Conservation (phyloP, 2,888 invertebrate species). For the Erebia epiphron region DNA sequence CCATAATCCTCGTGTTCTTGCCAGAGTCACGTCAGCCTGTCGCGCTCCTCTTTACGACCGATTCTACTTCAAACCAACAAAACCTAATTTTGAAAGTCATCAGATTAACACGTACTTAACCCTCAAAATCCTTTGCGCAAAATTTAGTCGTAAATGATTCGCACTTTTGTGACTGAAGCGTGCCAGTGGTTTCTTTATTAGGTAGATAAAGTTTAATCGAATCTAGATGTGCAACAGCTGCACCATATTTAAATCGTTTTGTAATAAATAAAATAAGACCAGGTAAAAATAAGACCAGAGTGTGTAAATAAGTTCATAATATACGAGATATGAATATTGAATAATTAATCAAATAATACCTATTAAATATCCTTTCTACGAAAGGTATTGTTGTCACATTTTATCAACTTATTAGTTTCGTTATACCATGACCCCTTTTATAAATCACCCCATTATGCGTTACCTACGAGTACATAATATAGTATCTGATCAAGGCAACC, state of each 20-base stretch:
- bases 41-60: constrained; percentile 56
- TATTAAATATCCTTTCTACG: no score
- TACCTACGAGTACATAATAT: constrained; percentile 10
- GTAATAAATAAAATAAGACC: background rate
- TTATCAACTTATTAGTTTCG: background rate
- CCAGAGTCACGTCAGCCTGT: constrained; percentile 63
- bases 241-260: background rate
- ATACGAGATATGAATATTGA: no score
- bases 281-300: background rate
- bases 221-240: background rate
- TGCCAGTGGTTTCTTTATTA: constrained; percentile 11
- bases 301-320: no score
- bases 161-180: constrained; percentile 13
- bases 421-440: constrained; percentile 14
- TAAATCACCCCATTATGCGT: background rate
- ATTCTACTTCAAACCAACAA: constrained; percentile 64
- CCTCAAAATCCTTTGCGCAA: constrained; percentile 51
- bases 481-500: constrained; percentile 29
- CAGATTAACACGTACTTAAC: constrained; percentile 58
- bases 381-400: no score
- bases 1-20: constrained; percentile 63
- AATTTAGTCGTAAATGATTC: constrained; percentile 41
- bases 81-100: constrained; percentile 70
- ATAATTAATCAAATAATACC: no score
- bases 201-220: background rate